Base-by-base conservation (phyloP, 2,888 invertebrate species). In the Clusia tigrina region DNA sequence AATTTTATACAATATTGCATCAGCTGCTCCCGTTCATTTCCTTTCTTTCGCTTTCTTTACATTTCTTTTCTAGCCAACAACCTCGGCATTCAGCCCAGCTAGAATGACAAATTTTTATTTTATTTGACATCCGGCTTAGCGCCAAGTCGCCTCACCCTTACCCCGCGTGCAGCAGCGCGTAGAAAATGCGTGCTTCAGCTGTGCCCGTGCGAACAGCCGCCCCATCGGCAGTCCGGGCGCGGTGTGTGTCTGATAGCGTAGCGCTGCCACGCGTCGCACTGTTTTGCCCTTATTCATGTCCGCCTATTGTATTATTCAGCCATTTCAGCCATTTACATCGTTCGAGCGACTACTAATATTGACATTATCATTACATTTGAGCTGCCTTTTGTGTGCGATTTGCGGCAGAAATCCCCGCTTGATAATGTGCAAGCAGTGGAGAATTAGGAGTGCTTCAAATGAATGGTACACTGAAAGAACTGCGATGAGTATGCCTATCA, bases 341-440 rank as follows among this genome's bases (percentile, higher is more conserved):
- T 77, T 74, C 73, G 71, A 74, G 71, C 74, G 77, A 74, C 79
- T n/a, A n/a, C n/a, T 78, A 79, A 79, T 78, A 78, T 78, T 79
- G 78, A 79, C 78, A 79, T 79, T 77, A 79, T 78, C 77, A 69
- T 70, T 67, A 67, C 59, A 66, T 67, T 65, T 62, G 61, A 63
- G 61, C 58, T 54, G 60, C 65, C 65, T 66, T 65, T 66, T 67
- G 67, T 63, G 55, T 59, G 59, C 51, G 58, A 57, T 55, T 63
- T 55, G 25, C 38, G 52, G 67, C 63, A 65, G 24, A 71, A 72
- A 72, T 70, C 72, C 67, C 63, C 71, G 67, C 32, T 67, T 62
- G 66, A 18, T 24, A 23, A 48, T 55, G 63, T 37, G 57, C 46
- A 59, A 53, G 23, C 20, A 54, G 42, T 12, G 42, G 6, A 32